Base-by-base conservation (phyloP, 2,797 vertebrate genomes). In the Hozukius guyotensis region DNA sequence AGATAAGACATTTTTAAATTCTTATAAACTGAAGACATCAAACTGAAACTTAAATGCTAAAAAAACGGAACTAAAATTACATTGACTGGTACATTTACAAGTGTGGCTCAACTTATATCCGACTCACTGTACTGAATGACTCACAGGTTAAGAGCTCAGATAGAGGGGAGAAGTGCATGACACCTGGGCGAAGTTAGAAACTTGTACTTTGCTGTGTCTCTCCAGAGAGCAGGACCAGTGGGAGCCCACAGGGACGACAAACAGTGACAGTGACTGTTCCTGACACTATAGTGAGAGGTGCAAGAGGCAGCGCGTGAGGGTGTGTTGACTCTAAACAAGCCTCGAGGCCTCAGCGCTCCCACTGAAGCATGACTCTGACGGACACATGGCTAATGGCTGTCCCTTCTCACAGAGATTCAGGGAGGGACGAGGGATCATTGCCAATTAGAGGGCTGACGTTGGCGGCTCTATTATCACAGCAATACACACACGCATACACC, bases 361-460 rank as follows among this genome's bases (percentile, higher is more conserved):
- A 38, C 36, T 75, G 31, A 63, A 64, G 67, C 53, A 0, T 16
- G 64, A 79, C 60, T 57, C n/a, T 76, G 83, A 91, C 25, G 77
- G 83, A 84, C 85, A 81, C 77, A 25, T 75, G 71, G 69, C 75
- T 82, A 81, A 89, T 76, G 77, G 63, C 80, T 70, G 75, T 76
- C 77, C 84, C 65, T 12, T 74, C 65, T 31, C 42, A 22, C 72
- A 13, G 34, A 63, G 60, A 62, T 66, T 66, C 60, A 72, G 3
- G 38, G 20, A 77, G 2, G 76, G 66, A 82, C 25, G 8, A 71
- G 69, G 29, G 77, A 64, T 81, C 70, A 25, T 61, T 74, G 27
- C 52, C 67, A 87, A 77, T 90, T 86, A 85, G 62, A 72, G 14
- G 22, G n/a, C 49, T 56, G 53, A 59, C 16, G 52, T 27, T 56